Conservation (phyloP, 1,140 invertebrate genomes). For the Ceratina japonica region DNA sequence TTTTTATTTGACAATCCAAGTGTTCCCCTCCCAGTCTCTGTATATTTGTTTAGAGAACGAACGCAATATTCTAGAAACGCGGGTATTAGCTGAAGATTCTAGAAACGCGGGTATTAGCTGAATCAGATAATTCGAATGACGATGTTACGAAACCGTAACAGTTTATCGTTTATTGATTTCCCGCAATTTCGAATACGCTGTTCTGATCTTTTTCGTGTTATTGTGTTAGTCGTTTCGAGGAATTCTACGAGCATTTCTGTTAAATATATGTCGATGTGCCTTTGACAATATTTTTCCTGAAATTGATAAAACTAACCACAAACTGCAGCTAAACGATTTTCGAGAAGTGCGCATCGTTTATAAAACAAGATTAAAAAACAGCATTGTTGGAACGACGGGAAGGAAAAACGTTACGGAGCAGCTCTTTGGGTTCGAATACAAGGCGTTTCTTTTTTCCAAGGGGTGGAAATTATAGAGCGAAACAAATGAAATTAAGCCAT, state of each 20-base stretch:
- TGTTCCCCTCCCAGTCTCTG: neutral
- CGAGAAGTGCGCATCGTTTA: neutral
- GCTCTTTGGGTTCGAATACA: neutral
- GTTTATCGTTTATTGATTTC: conserved; percentile 47
- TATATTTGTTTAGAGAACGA: too few relatives aligned
- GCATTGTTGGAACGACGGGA: neutral
- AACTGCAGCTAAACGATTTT: too few relatives aligned
- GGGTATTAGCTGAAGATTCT: neutral
- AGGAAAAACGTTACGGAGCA: neutral
- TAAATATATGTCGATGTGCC: too few relatives aligned
- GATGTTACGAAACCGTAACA: neutral
- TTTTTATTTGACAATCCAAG: neutral
- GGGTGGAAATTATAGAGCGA: conserved; percentile 28
- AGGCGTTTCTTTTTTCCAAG: conserved; percentile 18
- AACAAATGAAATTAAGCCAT: conserved; percentile 69
- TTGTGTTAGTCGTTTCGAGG: neutral
- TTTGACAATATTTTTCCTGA: too few relatives aligned
- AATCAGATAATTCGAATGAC: neutral
- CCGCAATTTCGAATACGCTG: conserved; percentile 27
- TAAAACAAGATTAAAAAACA: neutral
- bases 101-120: neutral
- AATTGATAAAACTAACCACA: too few relatives aligned
- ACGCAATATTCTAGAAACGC: too few relatives aligned
- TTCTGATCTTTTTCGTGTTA: neutral
- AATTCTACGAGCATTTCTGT: too few relatives aligned